Evolutionary conservation across 1,140 invertebrate genomes (phyloP).

Genomic region (Macrotrachela quadricornifera): DNA sequence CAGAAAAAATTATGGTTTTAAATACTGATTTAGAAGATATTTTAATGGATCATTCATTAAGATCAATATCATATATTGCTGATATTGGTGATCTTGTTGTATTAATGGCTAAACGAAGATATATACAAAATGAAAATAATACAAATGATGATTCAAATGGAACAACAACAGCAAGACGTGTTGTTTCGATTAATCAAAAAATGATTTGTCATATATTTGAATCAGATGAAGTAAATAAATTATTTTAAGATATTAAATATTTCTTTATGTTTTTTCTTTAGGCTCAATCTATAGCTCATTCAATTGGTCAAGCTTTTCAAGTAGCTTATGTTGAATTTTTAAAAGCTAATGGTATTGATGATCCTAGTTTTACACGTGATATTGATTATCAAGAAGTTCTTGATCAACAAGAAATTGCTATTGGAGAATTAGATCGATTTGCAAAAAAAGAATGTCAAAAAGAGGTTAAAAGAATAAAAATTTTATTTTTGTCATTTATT

Average conservation of each 20-base stretch:
- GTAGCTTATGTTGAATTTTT: conserved; percentile 99
- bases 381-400: conserved; percentile 99
- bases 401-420: conserved; percentile 73
- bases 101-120: conserved; percentile 78
- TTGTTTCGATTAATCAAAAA: conserved; percentile 33
- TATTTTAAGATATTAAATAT: no score
- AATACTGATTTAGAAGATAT: conserved; percentile 82
- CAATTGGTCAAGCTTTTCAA: conserved; percentile 99
- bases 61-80: conserved; percentile 64
- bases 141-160: no score
- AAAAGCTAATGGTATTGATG: conserved; percentile 97
- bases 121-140: conserved; percentile 18
- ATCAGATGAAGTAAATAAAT: conserved; percentile 52
- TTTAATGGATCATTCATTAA: conserved; percentile 97
- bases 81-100: conserved; percentile 97
- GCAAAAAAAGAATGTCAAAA: conserved; percentile 97
- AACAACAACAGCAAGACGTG: not conserved
- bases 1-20: conserved; percentile 98
- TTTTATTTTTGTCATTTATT: no score
- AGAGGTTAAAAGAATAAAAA: conserved; percentile 41
- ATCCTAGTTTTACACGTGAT: conserved; percentile 96
- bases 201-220: conserved; percentile 99
- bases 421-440: conserved; percentile 90
- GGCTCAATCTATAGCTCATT: conserved; percentile 92
- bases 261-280: no score